Evolutionary conservation across 2,113 vertebrate genomes (phyloP).

Genomic region (Epinephelus cyanopodus): DNA sequence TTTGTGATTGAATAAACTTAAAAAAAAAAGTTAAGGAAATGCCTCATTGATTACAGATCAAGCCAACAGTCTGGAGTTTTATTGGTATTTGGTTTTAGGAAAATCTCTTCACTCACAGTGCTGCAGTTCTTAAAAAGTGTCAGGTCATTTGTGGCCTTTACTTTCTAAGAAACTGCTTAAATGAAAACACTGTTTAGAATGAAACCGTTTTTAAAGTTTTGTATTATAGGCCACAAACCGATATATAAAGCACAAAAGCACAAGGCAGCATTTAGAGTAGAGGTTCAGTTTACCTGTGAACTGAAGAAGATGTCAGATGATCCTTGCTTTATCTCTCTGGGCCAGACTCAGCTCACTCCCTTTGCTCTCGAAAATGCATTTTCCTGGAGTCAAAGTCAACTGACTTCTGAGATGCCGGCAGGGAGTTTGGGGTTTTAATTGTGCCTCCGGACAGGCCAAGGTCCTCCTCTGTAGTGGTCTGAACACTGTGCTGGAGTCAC

Average conservation of each 20-base stretch:
- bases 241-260: background rate
- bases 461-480: constrained; percentile 39
- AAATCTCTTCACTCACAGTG: background rate
- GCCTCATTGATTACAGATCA: background rate
- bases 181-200: background rate
- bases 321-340: constrained; percentile 17
- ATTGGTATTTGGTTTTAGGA: background rate
- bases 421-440: constrained; percentile 12
- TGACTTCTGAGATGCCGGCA: constrained; percentile 21
- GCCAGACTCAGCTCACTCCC: constrained; percentile 36
- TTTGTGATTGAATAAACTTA: background rate
- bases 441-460: constrained; percentile 3
- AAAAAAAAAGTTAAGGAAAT: background rate
- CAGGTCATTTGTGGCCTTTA: background rate
- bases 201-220: background rate
- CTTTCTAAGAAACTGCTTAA: background rate
- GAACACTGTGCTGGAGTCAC: constrained; percentile 6
- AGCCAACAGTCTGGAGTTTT: background rate
- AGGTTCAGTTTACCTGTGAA: constrained; percentile 60
- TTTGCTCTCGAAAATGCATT: constrained; percentile 18
- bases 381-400: constrained; percentile 32
- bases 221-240: background rate
- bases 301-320: constrained; percentile 31
- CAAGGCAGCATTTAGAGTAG: background rate
- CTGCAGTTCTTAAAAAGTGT: background rate